Evolutionary conservation across 1,140 invertebrate species (phyloP).

Genomic region (Drosophila sechellia): DNA sequence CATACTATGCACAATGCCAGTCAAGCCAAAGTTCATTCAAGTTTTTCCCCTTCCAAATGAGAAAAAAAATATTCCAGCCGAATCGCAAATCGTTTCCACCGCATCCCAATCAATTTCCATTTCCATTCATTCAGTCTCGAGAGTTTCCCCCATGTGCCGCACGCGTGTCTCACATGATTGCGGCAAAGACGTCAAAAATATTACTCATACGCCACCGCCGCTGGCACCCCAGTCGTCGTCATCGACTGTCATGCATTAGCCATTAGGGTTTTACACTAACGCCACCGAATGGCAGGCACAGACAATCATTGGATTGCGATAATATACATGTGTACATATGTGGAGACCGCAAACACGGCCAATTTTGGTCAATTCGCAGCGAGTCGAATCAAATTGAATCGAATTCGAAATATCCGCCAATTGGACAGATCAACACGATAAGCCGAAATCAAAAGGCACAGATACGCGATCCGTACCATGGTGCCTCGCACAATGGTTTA

Average conservation of each 20-base stretch:
- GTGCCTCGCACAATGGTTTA: conserved; percentile 58
- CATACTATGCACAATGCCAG: no score
- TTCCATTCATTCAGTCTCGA: conserved; percentile 4
- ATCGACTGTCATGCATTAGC: conserved; percentile 23
- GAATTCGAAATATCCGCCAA: not conserved
- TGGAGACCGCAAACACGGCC: not conserved
- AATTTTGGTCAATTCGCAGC: conserved; percentile 4
- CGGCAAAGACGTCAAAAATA: conserved; percentile 35
- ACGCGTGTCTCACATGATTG: conserved; percentile 33
- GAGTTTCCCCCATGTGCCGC: conserved; percentile 20
- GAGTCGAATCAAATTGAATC: no score
- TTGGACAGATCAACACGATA: conserved; percentile 42
- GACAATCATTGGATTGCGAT: conserved; percentile 6
- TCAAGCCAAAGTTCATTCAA: not conserved
- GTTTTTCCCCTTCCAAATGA: not conserved
- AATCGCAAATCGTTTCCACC: not conserved
- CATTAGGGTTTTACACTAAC: conserved; percentile 39
- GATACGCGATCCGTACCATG: conserved; percentile 16
- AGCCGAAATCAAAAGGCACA: not conserved
- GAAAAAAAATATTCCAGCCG: not conserved
- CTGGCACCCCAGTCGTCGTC: conserved; percentile 7
- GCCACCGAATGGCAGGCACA: not conserved
- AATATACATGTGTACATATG: not conserved
- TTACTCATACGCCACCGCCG: conserved; percentile 68
- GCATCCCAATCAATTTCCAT: not conserved